Percentiles rank a stretch among this genome's conserved stretches.
phyloP scores from a whole-genome alignment of 2,113 vertebrate species.

The Todiramphus chloris region DNA sequence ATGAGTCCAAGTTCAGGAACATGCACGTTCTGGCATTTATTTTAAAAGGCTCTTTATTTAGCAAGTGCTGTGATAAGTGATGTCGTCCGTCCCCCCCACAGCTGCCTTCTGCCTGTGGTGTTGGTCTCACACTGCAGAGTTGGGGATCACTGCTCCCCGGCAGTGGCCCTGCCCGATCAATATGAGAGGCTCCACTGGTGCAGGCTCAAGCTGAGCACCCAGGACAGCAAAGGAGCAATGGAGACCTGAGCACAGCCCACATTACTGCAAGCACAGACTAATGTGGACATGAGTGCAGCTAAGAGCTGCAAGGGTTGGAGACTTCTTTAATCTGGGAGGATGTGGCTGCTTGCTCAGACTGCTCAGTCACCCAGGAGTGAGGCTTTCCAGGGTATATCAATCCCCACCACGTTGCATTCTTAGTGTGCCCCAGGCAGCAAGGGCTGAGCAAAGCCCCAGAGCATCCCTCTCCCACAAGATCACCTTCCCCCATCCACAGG shows the following conservation, averaged over 20 bases:
- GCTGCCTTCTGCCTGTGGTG: neutral
- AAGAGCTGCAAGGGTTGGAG: neutral
- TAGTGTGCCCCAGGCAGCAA: accelerated
- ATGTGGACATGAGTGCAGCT: accelerated
- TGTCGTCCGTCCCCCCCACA: neutral
- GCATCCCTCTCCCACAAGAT: neutral
- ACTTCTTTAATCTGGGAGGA: neutral
- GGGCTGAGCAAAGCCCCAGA: neutral
- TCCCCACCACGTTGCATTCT: too few relatives aligned
- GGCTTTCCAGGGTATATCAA: neutral
- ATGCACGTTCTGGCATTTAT: constrained; percentile 25
- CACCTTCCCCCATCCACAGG: neutral
- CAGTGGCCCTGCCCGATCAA: accelerated
- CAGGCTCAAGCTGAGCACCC: neutral
- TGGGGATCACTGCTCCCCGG: accelerated
- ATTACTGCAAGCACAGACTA: too few relatives aligned
- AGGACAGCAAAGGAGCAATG: neutral
- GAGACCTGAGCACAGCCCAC: neutral
- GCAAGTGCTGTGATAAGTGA: accelerated
- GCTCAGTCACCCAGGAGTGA: neutral
- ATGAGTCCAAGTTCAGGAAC: constrained; percentile 3
- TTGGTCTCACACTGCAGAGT: neutral
- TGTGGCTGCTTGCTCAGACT: neutral
- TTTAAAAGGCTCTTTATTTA: constrained; percentile 12
- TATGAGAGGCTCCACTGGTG: neutral